Evolutionary conservation across 2,888 invertebrate genomes (phyloP).

Genomic region (Epistrophe grossulariae): DNA sequence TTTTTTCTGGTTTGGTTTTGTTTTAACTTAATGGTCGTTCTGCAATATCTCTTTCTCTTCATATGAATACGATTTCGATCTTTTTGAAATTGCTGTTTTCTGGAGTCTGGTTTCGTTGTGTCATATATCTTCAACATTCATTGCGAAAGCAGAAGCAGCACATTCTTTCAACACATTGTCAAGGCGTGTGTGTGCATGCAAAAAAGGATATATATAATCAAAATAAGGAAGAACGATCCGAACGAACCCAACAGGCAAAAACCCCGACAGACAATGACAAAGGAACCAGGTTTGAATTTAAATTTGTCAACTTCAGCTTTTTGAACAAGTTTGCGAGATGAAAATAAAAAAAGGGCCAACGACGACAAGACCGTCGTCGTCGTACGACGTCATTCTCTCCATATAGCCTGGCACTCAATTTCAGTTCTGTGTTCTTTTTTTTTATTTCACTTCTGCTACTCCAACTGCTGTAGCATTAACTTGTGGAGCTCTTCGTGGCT

Average conservation of each 20-base stretch:
- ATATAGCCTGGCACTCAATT: conserved; percentile 34
- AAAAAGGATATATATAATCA: conserved; percentile 55
- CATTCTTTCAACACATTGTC: conserved; percentile 74
- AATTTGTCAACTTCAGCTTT: conserved; percentile 76
- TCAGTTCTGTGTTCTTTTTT: conserved; percentile 25
- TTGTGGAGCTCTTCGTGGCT: conserved; percentile 57
- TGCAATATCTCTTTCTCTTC: conserved; percentile 35
- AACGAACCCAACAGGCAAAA: background rate
- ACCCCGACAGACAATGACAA: conserved; percentile 73
- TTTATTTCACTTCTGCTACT: background rate
- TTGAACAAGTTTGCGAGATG: conserved; percentile 69
- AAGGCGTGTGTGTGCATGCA: conserved; percentile 63
- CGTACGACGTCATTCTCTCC: conserved; percentile 10
- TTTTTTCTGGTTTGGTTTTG: conserved; percentile 2
- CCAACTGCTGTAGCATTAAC: conserved; percentile 64
- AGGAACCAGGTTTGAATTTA: conserved; percentile 76
- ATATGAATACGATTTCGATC: conserved; percentile 74
- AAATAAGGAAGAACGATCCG: conserved; percentile 17
- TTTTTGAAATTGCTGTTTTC: conserved; percentile 55
- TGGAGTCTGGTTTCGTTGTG: conserved; percentile 44
- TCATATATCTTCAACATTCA: conserved; percentile 58
- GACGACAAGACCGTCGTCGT: conserved; percentile 5
- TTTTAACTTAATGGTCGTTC: conserved; percentile 57
- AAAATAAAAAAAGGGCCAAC: conserved; percentile 28
- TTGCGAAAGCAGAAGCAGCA: conserved; percentile 63